Percentiles rank a stretch among this genome's conserved stretches.
These are phyloP conservation scores for Pogonomyrmex californicus DNA, from an alignment of 1,140 invertebrate species.

Conservation along the genomic window DNA sequence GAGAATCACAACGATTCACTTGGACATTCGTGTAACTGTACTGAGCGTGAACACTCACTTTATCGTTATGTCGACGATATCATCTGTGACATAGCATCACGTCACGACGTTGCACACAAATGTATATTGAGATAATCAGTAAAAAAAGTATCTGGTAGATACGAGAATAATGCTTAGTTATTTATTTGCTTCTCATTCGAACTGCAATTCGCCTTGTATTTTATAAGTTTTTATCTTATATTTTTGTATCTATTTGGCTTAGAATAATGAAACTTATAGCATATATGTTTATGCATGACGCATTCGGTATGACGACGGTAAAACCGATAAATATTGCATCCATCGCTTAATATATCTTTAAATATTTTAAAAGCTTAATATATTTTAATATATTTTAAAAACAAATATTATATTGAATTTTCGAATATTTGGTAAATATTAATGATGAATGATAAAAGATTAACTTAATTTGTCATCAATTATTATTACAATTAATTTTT, in stretches of 20 bases:
- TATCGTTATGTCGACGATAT: not conserved
- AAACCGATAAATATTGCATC: not conserved
- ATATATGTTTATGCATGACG: too few species aligned
- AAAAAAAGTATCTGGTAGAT: not conserved
- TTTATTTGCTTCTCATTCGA: not conserved
- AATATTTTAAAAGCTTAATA: not conserved
- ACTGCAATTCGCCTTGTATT: not conserved
- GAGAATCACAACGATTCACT: not conserved
- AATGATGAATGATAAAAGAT: not conserved
- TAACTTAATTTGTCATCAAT: not conserved
- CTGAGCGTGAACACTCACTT: not conserved
- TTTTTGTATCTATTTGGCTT: not conserved
- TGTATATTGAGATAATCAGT: not conserved
- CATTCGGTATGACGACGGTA: too few species aligned
- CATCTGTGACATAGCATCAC: not conserved
- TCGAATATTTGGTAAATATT: not conserved
- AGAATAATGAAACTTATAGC: not conserved
- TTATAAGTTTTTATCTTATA: not conserved
- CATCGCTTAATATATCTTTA: not conserved
- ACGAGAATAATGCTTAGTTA: not conserved
- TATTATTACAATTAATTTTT: not conserved
- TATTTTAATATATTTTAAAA: not conserved
- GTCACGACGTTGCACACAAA: not conserved
- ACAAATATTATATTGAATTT: not conserved
- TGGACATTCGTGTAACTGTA: not conserved